A percentile compares a stretch with the other conserved stretches of the same genome.
Conservation (phyloP, 2,888 invertebrate species). For the Hirtodrosophila trivittata region DNA sequence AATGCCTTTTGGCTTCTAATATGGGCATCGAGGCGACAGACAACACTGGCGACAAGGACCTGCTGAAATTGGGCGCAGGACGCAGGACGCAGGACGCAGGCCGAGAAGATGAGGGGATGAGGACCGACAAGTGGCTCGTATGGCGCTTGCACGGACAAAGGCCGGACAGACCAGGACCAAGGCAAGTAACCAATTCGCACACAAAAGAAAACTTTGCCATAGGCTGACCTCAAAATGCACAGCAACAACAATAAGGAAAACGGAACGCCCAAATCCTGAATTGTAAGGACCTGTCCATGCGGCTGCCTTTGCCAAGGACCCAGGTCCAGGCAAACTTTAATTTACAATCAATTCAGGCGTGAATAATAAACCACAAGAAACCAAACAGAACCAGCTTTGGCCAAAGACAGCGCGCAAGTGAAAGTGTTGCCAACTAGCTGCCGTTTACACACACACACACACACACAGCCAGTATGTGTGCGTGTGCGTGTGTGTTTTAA, state of each 20-base stretch:
- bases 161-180: slow-evolving; percentile 11
- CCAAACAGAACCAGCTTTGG: slow-evolving; percentile 60
- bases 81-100: slow-evolving; percentile 13
- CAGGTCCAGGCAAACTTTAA: slow-evolving; percentile 77
- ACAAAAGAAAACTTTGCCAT: slow-evolving; percentile 75
- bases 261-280: no score
- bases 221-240: slow-evolving; percentile 82
- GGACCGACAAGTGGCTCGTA: slow-evolving; percentile 22
- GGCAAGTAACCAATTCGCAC: slow-evolving; percentile 52
- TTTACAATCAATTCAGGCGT: slow-evolving; percentile 83
- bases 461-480: slow-evolving; percentile 12
- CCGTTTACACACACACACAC: slow-evolving; percentile 9
- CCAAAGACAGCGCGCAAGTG: slow-evolving; percentile 67
- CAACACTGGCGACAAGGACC: slow-evolving; percentile 62
- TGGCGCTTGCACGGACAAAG: slow-evolving; percentile 18
- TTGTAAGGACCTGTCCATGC: no score
- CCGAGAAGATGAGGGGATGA: background rate
- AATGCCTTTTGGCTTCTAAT: slow-evolving; percentile 83
- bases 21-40: slow-evolving; percentile 61
- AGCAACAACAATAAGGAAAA: slow-evolving; percentile 27
- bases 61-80: slow-evolving; percentile 18
- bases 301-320: slow-evolving; percentile 38
- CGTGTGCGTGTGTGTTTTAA: slow-evolving; percentile 41
- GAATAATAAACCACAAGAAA: slow-evolving; percentile 83
- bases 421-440: slow-evolving; percentile 77